Conservation (phyloP, 1,140 invertebrate species). For the Octopus sinensis region DNA sequence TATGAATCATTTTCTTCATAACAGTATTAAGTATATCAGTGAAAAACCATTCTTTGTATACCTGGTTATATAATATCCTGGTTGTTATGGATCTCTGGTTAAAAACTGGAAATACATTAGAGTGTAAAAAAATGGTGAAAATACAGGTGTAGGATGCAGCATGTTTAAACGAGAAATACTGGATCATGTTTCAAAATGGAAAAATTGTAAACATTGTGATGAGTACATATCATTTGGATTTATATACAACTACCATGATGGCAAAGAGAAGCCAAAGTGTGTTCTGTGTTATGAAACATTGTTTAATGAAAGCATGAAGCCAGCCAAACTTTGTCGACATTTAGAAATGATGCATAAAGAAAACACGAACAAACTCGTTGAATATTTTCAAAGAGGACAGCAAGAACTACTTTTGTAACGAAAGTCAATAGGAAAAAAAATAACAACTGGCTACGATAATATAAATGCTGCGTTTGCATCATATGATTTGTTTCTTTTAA, state of each 20-base stretch:
- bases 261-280: background rate
- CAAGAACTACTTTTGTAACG: background rate
- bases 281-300: background rate
- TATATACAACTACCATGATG: background rate
- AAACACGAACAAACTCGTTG: background rate
- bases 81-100: no score
- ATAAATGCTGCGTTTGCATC: background rate
- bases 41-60: no score
- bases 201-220: background rate
- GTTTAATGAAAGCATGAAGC: background rate
- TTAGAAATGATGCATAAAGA: constrained; percentile 2
- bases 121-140: no score
- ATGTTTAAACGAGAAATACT: no score
- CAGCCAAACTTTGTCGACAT: constrained; percentile 7
- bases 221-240: background rate
- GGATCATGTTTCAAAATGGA: no score
- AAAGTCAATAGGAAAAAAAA: background rate
- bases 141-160: no score
- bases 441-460: background rate
- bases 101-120: no score
- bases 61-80: no score
- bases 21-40: no score
- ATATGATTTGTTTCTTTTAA: background rate
- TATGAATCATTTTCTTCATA: no score
- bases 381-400: background rate